Percentiles rank a stretch among this genome's conserved stretches.
phyloP scores from a whole-genome alignment of 2,888 invertebrate species.

The Xiphydria camelus region DNA sequence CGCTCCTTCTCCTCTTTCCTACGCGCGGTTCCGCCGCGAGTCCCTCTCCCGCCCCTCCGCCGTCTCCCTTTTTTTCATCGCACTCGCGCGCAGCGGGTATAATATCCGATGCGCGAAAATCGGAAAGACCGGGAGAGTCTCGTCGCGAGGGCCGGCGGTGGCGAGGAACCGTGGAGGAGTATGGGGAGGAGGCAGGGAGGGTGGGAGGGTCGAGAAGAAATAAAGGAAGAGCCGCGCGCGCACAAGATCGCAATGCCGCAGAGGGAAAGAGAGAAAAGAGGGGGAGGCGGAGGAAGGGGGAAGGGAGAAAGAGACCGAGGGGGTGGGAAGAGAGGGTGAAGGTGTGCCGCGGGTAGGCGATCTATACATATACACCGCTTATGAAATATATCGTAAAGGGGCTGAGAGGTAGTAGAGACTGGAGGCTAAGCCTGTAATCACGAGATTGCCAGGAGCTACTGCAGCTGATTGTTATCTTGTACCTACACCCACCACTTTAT shows the following conservation, averaged over 20 bases:
- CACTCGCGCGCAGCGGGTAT: constrained; percentile 14
- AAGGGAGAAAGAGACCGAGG: too few relatives aligned
- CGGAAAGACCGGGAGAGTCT: constrained; percentile 13
- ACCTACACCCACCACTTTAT: constrained; percentile 58
- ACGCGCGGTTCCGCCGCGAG: too few relatives aligned
- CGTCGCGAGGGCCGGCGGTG: too few relatives aligned
- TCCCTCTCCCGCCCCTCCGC: constrained; percentile 5
- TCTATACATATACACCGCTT: constrained; percentile 31
- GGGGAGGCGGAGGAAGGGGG: constrained; percentile 3
- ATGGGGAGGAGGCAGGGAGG: background rate
- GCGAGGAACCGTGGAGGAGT: too few relatives aligned
- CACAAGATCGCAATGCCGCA: too few relatives aligned
- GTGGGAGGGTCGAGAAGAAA: background rate
- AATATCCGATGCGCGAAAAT: constrained; percentile 44
- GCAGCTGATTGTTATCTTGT: constrained; percentile 57
- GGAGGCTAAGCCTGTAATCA: constrained; percentile 55
- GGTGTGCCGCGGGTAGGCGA: background rate
- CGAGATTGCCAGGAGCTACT: constrained; percentile 56
- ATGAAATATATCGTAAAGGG: constrained; percentile 45
- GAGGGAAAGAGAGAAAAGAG: constrained; percentile 6
- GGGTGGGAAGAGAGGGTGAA: background rate
- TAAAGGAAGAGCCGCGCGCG: too few relatives aligned
- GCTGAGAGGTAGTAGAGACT: constrained; percentile 32
- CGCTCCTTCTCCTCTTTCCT: too few relatives aligned
- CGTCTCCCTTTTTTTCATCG: background rate